Percentiles rank a stretch among this genome's conserved stretches.
These are phyloP conservation scores for Poicephalus gulielmi DNA, from an alignment of 2,113 vertebrate species.

Conservation along the genomic window DNA sequence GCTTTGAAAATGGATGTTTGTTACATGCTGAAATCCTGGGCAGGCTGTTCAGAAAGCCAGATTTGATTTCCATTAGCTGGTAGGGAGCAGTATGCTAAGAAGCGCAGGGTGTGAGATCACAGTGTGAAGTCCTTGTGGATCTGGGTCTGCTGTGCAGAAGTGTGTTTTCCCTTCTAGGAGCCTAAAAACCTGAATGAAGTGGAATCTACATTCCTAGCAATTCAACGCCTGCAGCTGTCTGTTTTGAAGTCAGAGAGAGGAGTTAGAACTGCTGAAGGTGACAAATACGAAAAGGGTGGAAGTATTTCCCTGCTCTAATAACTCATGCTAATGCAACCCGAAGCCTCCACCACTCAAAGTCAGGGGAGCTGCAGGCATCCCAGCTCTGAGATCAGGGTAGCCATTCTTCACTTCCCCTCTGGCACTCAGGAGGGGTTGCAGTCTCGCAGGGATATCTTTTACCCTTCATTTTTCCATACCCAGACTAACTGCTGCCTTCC, in stretches of 20 bases:
- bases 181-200: background rate
- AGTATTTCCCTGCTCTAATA: constrained; percentile 6
- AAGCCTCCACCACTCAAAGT: background rate
- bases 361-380: background rate
- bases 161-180: background rate
- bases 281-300: background rate
- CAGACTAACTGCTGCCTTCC: background rate
- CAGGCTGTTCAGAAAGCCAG: background rate
- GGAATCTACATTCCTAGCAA: constrained; percentile 5
- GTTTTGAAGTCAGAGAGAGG: background rate
- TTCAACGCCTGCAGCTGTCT: constrained; percentile 7
- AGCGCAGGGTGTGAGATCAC: background rate
- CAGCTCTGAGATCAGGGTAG: background rate
- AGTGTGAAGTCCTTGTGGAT: background rate
- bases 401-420: background rate
- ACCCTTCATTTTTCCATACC: background rate
- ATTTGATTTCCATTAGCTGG: background rate
- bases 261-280: background rate
- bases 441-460: background rate
- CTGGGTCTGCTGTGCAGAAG: background rate
- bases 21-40: background rate
- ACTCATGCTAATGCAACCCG: constrained; percentile 8
- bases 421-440: background rate
- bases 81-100: background rate
- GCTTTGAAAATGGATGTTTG: background rate